A percentile compares a stretch with the other conserved stretches of the same genome.
Conservation (phyloP, 2,888 invertebrate genomes). For the Pseudococcus longispinus region DNA sequence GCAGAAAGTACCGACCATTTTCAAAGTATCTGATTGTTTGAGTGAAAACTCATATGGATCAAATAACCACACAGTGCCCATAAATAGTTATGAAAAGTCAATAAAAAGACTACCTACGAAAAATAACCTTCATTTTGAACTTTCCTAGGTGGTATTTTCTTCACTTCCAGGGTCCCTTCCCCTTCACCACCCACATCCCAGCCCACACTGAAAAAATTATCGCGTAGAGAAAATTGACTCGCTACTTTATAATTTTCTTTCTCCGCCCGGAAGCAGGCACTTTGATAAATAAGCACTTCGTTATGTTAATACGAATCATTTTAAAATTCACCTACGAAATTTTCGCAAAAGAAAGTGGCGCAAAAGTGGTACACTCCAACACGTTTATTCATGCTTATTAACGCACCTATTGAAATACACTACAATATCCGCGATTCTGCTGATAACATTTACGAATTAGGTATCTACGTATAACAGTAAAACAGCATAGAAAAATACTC, state of each 20-base stretch:
- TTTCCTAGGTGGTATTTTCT: neutral
- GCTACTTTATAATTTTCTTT: neutral
- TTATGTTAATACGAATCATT: constrained; percentile 8
- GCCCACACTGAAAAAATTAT: neutral
- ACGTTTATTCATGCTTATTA: constrained; percentile 34
- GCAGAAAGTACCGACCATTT: no score
- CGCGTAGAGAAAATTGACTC: neutral
- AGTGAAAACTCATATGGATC: no score
- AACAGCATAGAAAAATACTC: neutral
- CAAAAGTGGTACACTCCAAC: constrained; percentile 19
- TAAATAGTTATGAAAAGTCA: no score
- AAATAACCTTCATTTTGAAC: no score
- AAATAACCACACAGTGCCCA: no score
- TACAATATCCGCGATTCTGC: constrained; percentile 7
- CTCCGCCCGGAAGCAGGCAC: neutral
- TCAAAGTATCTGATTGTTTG: no score
- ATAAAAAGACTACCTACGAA: no score
- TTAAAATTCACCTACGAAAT: constrained; percentile 12
- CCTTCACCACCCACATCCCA: neutral
- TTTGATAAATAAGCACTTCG: neutral
- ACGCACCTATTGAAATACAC: neutral
- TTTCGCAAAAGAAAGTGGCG: neutral
- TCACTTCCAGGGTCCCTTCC: neutral
- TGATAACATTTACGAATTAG: neutral
- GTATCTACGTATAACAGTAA: neutral